A percentile compares a stretch with the other conserved stretches of the same genome.
These are phyloP conservation scores for Oscheius sp. DNA, from an alignment of 2,888 invertebrate species.

Conservation along the genomic window DNA sequence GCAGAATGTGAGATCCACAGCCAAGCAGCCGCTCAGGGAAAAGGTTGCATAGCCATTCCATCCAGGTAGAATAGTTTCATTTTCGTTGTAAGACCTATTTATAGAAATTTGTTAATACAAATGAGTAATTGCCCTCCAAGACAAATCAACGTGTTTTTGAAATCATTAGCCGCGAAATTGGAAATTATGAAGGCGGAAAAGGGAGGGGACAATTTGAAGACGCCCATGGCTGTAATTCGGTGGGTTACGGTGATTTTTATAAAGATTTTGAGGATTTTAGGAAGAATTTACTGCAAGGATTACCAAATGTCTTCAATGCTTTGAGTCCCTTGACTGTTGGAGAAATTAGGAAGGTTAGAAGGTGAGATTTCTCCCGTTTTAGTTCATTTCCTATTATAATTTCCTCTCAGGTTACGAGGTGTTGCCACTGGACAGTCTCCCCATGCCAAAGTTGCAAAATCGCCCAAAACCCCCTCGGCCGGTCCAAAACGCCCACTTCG, in stretches of 20 bases:
- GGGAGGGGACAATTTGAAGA: constrained; percentile 29
- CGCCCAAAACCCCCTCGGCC: not conserved
- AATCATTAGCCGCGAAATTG: constrained; percentile 62
- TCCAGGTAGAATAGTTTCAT: constrained; percentile 37
- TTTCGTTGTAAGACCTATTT: constrained; percentile 4
- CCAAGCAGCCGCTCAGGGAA: constrained; percentile 47
- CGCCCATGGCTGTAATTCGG: constrained; percentile 33
- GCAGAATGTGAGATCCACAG: constrained; percentile 49
- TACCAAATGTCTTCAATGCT: constrained; percentile 56
- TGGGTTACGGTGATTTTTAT: constrained; percentile 20
- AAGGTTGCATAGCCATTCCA: constrained; percentile 55
- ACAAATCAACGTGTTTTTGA: constrained; percentile 61
- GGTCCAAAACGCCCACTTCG: constrained; percentile 3
- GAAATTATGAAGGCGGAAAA: constrained; percentile 55
- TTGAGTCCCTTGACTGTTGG: constrained; percentile 60
- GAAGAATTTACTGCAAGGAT: constrained; percentile 38
- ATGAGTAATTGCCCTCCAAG: constrained; percentile 61
- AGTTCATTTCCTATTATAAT: not conserved
- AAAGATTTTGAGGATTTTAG: constrained; percentile 32
- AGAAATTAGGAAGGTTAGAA: constrained; percentile 59
- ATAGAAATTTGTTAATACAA: constrained; percentile 50
- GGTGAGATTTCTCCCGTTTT: constrained; percentile 32
- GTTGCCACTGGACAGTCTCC: constrained; percentile 42
- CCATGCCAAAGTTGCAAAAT: constrained; percentile 30
- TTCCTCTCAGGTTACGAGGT: constrained; percentile 42